phyloP scores from a whole-genome alignment of 2,888 invertebrate genomes.

The Glomeris marginata region DNA sequence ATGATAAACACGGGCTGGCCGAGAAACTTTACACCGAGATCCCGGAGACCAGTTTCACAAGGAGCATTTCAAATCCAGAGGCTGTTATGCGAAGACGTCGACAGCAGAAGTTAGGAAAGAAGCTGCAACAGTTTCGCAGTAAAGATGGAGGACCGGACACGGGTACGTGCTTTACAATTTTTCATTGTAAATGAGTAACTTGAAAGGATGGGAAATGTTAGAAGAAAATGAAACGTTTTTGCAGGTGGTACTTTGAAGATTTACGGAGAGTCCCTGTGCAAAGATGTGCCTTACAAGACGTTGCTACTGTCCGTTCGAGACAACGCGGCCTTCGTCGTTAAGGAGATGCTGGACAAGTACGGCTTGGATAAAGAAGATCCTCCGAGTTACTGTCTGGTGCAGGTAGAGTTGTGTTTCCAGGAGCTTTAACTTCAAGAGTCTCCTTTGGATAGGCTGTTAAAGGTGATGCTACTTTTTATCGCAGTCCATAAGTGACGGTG shows the following conservation, averaged over 20 bases:
- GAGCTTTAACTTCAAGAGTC: background rate
- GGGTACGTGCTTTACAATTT: conserved; percentile 60
- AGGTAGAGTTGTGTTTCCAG: conserved; percentile 43
- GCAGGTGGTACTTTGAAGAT: conserved; percentile 46
- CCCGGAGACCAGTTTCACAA: conserved; percentile 95
- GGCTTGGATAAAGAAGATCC: conserved; percentile 82
- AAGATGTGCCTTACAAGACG: conserved; percentile 97
- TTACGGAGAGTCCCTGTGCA: conserved; percentile 89
- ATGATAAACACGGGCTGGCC: conserved; percentile 57
- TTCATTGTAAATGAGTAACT: background rate
- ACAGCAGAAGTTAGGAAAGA: conserved; percentile 91
- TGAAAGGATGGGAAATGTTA: background rate
- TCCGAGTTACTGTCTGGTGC: conserved; percentile 81
- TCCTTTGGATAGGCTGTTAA: conserved; percentile 1
- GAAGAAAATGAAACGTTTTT: no score
- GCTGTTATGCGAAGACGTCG: conserved; percentile 95
- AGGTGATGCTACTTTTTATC: conserved; percentile 16
- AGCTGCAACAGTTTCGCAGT: conserved; percentile 86
- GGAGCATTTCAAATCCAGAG: conserved; percentile 98
- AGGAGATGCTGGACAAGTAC: conserved; percentile 95
- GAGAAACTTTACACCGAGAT: conserved; percentile 88
- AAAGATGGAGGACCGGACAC: conserved; percentile 92
- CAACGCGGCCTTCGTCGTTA: conserved; percentile 77
- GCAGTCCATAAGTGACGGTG: conserved; percentile 6
- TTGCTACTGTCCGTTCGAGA: conserved; percentile 84